Conservation (phyloP, 2,113 vertebrate genomes). For the Hirundichthys speculiger region DNA sequence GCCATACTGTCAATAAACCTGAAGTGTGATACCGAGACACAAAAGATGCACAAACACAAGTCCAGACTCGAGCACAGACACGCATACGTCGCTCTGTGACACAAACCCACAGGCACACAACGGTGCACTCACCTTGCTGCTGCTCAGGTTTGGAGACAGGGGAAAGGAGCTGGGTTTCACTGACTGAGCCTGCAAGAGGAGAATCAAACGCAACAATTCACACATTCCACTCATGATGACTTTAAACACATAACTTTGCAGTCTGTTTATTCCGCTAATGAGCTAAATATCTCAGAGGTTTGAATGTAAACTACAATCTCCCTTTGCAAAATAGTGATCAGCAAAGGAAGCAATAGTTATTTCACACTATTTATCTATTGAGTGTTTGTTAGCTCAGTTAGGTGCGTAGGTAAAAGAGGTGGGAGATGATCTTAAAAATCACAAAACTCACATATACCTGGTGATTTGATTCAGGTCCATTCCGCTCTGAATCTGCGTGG, state of each 20-base stretch:
- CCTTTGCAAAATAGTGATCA: background rate
- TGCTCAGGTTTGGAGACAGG: conserved; percentile 82
- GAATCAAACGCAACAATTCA: conserved; percentile 4
- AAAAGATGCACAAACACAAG: conserved; percentile 61
- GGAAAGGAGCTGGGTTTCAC: conserved; percentile 86
- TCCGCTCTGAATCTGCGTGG: conserved; percentile 86
- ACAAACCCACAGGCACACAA: conserved; percentile 16
- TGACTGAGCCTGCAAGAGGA: conserved; percentile 80
- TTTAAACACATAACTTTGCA: background rate
- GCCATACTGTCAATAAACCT: conserved; percentile 41
- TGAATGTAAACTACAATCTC: background rate
- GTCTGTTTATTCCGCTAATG: background rate
- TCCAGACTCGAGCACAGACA: conserved; percentile 32
- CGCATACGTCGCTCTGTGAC: conserved; percentile 16
- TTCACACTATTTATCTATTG: background rate
- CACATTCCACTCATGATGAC: background rate
- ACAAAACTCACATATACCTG: conserved; percentile 75
- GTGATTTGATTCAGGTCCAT: conserved; percentile 89
- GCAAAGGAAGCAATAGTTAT: background rate
- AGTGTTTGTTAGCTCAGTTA: background rate
- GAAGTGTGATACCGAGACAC: conserved; percentile 45
- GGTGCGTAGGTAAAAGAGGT: conserved; percentile 7
- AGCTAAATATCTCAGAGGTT: background rate
- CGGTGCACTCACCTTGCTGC: conserved; percentile 82
- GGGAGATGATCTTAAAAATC: conserved; percentile 7